Base-by-base conservation (phyloP, 2,113 vertebrate genomes). In the Chloebia gouldiae region DNA sequence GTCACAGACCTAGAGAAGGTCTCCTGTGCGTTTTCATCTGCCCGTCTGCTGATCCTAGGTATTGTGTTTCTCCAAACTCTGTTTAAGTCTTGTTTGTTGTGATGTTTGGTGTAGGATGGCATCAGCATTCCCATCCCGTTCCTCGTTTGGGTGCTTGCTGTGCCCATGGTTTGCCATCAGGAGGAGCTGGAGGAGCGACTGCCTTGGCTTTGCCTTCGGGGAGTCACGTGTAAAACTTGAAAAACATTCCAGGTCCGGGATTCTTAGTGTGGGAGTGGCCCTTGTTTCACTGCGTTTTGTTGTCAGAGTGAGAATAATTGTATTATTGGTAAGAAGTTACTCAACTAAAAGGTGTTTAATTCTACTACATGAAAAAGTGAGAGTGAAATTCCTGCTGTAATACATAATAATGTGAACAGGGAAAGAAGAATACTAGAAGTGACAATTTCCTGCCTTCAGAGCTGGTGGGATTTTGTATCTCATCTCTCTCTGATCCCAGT, bases 111-210 rank as follows among this genome's bases (percentile, higher is more conserved):
- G 1, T 7, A 2, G 2, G 22, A n/a, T 22, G 44, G 40, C 23
- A 24, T 16, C 20, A 30, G 12, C 20, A 0, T 61, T 70, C 30
- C 37, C 33, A 4, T 27, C 9, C 35, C 1, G 47, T 27, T 17
- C 60, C 6, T n/a, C 13, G 4, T 27, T 21, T 4, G 27, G n/a
- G 28, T 96, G 93, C 80, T 59, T 96, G 93, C 80, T 59, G 15
- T 91, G 65, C 42, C n/a, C 9, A 0, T 20, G 5, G 7, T 20
- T 61, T 64, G 77, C 93, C 94, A 51, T 57, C 49, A 65, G 96
- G 95, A 71, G 93, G 96, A 81, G 92, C 79, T 57, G 42, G 60
- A 90, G 81, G 90, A 88, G 53, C 11, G 31, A 8, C n/a, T 25
- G 56, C 33, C 25, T 31, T 3, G 51, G 64, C 40, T 37, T 25